Evolutionary conservation across 2,888 invertebrate genomes (phyloP).

Genomic region (Neocrepidodera transversa): DNA sequence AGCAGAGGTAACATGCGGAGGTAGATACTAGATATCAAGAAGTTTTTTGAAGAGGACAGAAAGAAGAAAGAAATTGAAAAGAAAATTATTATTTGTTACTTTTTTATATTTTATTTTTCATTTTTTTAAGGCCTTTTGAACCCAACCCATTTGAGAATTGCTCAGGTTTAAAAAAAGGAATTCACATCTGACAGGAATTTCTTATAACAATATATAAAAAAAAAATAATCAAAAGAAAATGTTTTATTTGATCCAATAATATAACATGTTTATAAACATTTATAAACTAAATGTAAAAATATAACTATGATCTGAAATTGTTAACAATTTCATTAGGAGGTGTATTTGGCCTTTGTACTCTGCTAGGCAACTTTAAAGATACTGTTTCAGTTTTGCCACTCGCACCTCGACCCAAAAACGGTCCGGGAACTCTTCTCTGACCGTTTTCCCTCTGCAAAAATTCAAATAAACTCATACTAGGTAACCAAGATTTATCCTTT

Average conservation of each 20-base stretch:
- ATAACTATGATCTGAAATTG: constrained; percentile 29
- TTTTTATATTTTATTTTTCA: too few species aligned
- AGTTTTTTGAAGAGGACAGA: too few species aligned
- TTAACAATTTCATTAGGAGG: constrained; percentile 42
- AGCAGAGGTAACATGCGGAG: too few species aligned
- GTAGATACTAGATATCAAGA: too few species aligned
- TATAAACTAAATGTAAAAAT: constrained; percentile 36
- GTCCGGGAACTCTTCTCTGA: constrained; percentile 80
- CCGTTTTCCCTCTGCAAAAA: constrained; percentile 81
- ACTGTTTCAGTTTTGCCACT: constrained; percentile 51
- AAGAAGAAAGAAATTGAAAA: too few species aligned
- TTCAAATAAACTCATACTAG: constrained; percentile 84
- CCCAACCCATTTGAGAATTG: too few species aligned
- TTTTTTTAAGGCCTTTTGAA: too few species aligned
- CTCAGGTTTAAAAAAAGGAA: too few species aligned
- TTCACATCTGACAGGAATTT: too few species aligned
- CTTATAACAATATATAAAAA: too few species aligned
- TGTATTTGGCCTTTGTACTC: constrained; percentile 41
- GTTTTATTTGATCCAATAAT: constrained; percentile 16
- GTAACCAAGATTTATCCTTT: constrained; percentile 80
- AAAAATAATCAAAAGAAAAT: constrained; percentile 5
- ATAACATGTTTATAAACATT: constrained; percentile 28
- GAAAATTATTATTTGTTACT: too few species aligned
- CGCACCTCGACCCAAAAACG: constrained; percentile 53
- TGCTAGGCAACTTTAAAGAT: constrained; percentile 48